Conservation (phyloP, 2,888 invertebrate species). For the Macrostomum cliftonense region DNA sequence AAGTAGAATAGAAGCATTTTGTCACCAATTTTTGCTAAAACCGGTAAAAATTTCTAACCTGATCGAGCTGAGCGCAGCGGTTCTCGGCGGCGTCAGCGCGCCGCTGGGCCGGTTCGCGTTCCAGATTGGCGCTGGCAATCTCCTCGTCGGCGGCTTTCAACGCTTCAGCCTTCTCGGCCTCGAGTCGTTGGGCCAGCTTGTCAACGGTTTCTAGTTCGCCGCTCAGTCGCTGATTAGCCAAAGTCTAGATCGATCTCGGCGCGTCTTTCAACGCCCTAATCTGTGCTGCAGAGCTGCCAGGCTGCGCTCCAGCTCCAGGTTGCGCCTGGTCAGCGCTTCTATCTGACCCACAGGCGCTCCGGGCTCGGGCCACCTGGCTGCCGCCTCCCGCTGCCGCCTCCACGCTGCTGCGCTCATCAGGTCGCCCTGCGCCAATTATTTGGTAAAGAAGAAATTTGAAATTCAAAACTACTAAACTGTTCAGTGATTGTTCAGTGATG, state of each 20-base stretch:
- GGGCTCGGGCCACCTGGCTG: no score
- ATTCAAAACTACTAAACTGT: no score
- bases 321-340: slow-evolving; percentile 35
- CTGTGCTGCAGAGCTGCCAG: slow-evolving; percentile 17
- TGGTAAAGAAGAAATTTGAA: no score
- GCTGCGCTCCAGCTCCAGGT: slow-evolving; percentile 27
- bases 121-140: background rate
- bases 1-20: no score
- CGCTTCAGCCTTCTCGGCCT: slow-evolving; percentile 21
- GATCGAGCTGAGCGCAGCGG: no score
- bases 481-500: no score
- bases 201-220: slow-evolving; percentile 25
- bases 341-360: slow-evolving; percentile 16
- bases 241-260: slow-evolving; percentile 17
- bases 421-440: no score
- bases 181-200: slow-evolving; percentile 23
- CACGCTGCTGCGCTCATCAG: no score
- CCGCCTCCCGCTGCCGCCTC: no score
- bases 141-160: background rate
- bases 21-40: no score
- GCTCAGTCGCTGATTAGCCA: slow-evolving; percentile 11
- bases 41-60: no score
- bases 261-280: slow-evolving; percentile 13
- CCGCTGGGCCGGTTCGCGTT: background rate
- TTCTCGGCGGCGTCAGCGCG: no score